A percentile compares a stretch with the other conserved stretches of the same genome.
Evolutionary conservation across 2,888 invertebrate genomes (phyloP).

Genomic region (Watsonalla cultraria): DNA sequence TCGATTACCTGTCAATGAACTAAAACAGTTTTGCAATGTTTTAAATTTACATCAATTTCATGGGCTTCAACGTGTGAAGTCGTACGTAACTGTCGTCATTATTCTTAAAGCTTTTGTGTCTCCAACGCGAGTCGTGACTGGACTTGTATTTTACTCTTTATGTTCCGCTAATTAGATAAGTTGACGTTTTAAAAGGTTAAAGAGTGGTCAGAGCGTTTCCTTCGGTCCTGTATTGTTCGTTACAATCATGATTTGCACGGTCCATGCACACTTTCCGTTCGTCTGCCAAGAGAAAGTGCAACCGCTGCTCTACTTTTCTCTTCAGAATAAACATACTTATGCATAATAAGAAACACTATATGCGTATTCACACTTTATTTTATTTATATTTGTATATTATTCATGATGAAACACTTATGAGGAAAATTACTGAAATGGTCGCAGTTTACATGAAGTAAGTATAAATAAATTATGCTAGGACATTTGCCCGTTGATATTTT

Average conservation of each 20-base stretch:
- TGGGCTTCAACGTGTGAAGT: conserved; percentile 7
- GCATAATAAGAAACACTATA: conserved; percentile 13
- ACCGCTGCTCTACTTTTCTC: conserved; percentile 65
- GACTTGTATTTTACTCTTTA: conserved; percentile 21
- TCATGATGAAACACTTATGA: no score
- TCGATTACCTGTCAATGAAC: conserved; percentile 29
- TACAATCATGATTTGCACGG: conserved; percentile 52
- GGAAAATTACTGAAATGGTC: no score
- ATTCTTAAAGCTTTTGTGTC: conserved; percentile 17
- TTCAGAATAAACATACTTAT: conserved; percentile 50
- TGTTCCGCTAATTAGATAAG: conserved; percentile 31
- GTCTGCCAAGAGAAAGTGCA: conserved; percentile 68
- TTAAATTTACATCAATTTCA: conserved; percentile 21
- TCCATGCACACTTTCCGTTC: conserved; percentile 48
- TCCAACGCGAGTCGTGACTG: conserved; percentile 21
- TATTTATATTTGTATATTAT: no score
- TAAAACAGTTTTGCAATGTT: conserved; percentile 18
- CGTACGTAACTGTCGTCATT: conserved; percentile 9
- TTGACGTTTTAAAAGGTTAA: conserved; percentile 31
- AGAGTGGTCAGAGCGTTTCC: conserved; percentile 21
- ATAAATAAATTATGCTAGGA: no score
- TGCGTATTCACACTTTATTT: no score
- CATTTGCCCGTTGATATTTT: no score
- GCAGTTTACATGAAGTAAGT: no score
- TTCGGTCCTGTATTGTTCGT: conserved; percentile 29